Evolutionary conservation across 2,113 vertebrate species (phyloP), one percentile per base, ranked within the genome.

Genomic region (Piaya cayana): DNA sequence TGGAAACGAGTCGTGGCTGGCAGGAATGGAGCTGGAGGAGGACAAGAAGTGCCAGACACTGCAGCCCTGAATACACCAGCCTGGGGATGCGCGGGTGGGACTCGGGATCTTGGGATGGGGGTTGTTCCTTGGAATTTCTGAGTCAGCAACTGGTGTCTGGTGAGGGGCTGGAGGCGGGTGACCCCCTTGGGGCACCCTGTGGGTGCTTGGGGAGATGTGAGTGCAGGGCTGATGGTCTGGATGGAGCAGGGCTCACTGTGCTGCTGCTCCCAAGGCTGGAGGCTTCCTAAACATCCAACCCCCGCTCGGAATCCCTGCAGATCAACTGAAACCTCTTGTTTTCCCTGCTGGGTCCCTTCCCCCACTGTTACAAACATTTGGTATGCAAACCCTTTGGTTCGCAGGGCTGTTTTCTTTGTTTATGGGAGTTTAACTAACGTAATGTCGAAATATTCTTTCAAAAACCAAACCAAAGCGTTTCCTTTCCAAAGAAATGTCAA

Each of bases 61-160:
- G 10, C 60, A 60, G 58, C 32, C 0, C 2, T 13, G 45, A 43
- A 27, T 16, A 8, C 15, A 13, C 1, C 0, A 0, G n/a, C 32
- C 36, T 15, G 43, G 56, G 64, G 37, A 22, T 58, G n/a, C 1
- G 1, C 2, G 5, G 47, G 20, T 9, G 42, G 30, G 36, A 43
- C n/a, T 47, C 2, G 1, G 75, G 43, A 80, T 18, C 58, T 39
- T 32, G 83, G 19, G 11, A 30, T 8, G 29, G 37, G 32, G 9
- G 16, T 83, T 21, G n/a, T 16, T 19, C 25, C 25, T 14, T 3
- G 2, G 6, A 11, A 39, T 37, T 89, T 37, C 56, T 36, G 69
- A 47, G 47, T 59, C 2, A 4, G 17, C 60, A 58, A n/a, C 0
- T 3, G 36, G 14, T 34, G 3, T 59, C 34, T 75, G 37, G 59